Base-by-base conservation (phyloP, 2,888 invertebrate genomes). In the Nemapogon koenigi region DNA sequence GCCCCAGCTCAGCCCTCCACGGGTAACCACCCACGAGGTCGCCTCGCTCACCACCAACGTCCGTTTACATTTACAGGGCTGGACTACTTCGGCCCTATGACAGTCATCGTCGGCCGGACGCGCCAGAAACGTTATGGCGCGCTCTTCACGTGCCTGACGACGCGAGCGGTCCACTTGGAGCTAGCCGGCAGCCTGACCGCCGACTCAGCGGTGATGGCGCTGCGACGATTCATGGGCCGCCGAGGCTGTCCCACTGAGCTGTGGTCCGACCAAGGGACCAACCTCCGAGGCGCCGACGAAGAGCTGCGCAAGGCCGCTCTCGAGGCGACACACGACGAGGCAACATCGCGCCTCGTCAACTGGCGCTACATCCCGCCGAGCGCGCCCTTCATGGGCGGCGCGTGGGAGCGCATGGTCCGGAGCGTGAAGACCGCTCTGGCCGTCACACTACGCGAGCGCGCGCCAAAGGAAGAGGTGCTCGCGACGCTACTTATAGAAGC, bases 1-100 rank as follows among this genome's bases (percentile, higher is more conserved):
- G 46, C 48, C 4, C 4, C 43, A 7, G 46, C 48, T 44, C 48
- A 43, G 10, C 46, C 35, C n/a, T 18, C 43, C 13, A 42, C 46
- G 13, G 33, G 18, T 6, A 45, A 48, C 16, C 33, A 43, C 3
- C 44, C 46, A n/a, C 43, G n/a, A n/a, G n/a, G n/a, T n/a, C n/a
- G n/a, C n/a, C n/a, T n/a, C n/a, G n/a, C n/a, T n/a, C n/a, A n/a
- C n/a, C n/a, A n/a, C n/a, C n/a, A n/a, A n/a, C n/a, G n/a, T n/a
- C n/a, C n/a, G n/a, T n/a, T n/a, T n/a, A n/a, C n/a, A n/a, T n/a
- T n/a, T 41, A 2, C 37, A 41, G 30, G 17, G 37, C 10, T 36
- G 37, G 40, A 32, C 32, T 14, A 19, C 18, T 41, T 41, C 16
- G 30, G 38, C 10, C 33, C 40, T 2, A 28, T 40, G 26, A 32